Base-by-base conservation (phyloP, 2,797 vertebrate species). In the Phalloptychus januarius region DNA sequence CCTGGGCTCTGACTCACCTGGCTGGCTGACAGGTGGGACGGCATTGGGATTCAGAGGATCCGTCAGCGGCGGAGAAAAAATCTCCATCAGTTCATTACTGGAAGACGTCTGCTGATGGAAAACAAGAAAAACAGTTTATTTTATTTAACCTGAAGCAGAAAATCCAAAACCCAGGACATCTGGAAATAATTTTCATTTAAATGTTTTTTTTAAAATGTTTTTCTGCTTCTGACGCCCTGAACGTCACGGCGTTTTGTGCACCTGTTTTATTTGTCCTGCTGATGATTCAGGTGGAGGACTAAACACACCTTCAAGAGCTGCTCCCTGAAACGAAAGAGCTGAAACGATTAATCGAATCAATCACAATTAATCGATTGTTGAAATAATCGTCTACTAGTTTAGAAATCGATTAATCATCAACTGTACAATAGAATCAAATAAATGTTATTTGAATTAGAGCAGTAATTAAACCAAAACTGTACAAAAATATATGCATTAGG, bases 61-160 rank as follows among this genome's bases (percentile, higher is more conserved):
- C 36, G 79, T 74, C 83, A 75, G 18, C 38, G 54, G 80, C 36
- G 81, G 4, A 18, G 88, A 79, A 58, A 95, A 94, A 46, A 94
- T 78, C 0, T 90, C 88, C 88, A 92, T 78, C 84, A 95, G 50
- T 73, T 93, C 92, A 73, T 77, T 76, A 7, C 38, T 82, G 33
- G 82, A 72, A 5, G 81, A 88, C 0, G 31, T 18, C 93, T 94
- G 78, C 11, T 74, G 71, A 81, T 2, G 71, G 20, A 89, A 7
- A 71, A 58, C 2, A 78, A 75, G 12, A 48, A 48, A 52, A 25
- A 54, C 52, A 4, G 7, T 25, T 54, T n/a, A 11, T 23, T 23
- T 50, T 8, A 23, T 50, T 50, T 2, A 23, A 7, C 23, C 1
- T 8, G 48, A 50, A 2, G 7, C 48, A 50, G 18, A 23, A 50